Evolutionary conservation across 2,888 invertebrate species (phyloP).

Genomic region (Dermolepida albohirtum): DNA sequence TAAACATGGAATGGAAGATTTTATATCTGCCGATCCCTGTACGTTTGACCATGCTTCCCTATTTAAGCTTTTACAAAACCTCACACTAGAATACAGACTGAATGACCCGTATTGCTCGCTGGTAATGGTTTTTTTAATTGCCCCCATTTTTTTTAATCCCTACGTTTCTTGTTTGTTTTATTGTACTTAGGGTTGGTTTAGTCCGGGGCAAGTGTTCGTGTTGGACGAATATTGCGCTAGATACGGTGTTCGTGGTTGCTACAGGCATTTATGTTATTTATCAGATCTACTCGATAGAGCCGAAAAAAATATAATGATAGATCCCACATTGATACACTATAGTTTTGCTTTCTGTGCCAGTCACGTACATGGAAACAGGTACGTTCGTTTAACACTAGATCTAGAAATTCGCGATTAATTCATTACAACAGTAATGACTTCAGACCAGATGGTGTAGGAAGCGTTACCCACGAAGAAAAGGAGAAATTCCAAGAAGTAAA

Average conservation of each 20-base stretch:
- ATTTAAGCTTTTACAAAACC: conserved; percentile 91
- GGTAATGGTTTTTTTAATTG: conserved; percentile 68
- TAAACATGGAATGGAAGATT: conserved; percentile 99
- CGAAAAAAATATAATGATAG: conserved; percentile 92
- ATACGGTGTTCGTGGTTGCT: conserved; percentile 97
- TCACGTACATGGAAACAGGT: conserved; percentile 99
- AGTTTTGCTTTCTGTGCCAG: conserved; percentile 99
- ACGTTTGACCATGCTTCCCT: conserved; percentile 95
- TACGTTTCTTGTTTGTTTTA: neutral
- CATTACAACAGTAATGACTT: conserved; percentile 65
- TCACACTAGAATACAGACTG: conserved; percentile 94
- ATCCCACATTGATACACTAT: conserved; percentile 98
- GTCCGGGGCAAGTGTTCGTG: conserved; percentile 98
- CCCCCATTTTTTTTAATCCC: neutral
- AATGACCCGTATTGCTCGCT: conserved; percentile 98
- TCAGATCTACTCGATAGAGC: conserved; percentile 95
- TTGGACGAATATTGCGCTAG: conserved; percentile 97
- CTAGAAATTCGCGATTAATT: conserved; percentile 62
- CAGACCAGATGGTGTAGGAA: conserved; percentile 98
- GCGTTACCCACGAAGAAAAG: conserved; percentile 97
- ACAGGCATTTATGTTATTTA: conserved; percentile 95
- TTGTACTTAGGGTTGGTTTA: conserved; percentile 93
- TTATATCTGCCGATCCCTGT: conserved; percentile 98
- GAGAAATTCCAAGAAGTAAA: conserved; percentile 98
- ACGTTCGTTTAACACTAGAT: conserved; percentile 61